A percentile compares a stretch with the other conserved stretches of the same genome.
phyloP scores from a whole-genome alignment of 1,140 invertebrate genomes.

The Drosophila lacertosa region DNA sequence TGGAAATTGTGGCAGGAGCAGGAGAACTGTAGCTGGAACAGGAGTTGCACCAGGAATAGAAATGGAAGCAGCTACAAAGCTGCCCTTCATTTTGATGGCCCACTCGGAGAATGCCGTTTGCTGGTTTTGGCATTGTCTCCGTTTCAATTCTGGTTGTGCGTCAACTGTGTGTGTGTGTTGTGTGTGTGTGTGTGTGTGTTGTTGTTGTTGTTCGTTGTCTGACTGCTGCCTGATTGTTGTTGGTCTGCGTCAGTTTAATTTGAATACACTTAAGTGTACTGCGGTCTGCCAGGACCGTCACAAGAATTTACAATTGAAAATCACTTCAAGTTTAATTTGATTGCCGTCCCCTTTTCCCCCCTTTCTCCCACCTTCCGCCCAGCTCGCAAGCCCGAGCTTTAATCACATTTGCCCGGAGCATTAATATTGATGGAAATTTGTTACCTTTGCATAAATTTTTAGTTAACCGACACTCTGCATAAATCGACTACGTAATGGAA shows the following conservation, averaged over 20 bases:
- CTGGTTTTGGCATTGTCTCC: constrained; percentile 32
- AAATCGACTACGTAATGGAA: background rate
- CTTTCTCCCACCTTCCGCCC: constrained; percentile 24
- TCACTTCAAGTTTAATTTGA: constrained; percentile 82
- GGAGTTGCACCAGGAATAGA: background rate
- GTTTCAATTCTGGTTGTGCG: constrained; percentile 13
- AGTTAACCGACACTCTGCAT: constrained; percentile 2
- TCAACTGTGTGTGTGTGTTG: constrained; percentile 20
- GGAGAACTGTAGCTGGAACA: background rate
- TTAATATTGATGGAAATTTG: constrained; percentile 74
- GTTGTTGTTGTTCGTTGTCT: constrained; percentile 41
- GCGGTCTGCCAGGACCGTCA: constrained; percentile 71
- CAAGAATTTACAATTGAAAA: constrained; percentile 82
- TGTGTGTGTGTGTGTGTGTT: constrained; percentile 4
- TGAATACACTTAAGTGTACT: constrained; percentile 81
- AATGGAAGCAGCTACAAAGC: background rate
- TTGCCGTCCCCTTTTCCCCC: constrained; percentile 55
- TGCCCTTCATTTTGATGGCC: constrained; percentile 13
- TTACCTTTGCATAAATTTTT: constrained; percentile 68
- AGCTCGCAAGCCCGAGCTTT: constrained; percentile 40
- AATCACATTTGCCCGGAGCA: constrained; percentile 67
- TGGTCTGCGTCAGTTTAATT: constrained; percentile 78
- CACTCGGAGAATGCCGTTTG: constrained; percentile 13
- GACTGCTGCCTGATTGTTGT: constrained; percentile 41
- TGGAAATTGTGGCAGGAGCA: background rate